Conservation (phyloP, 2,888 invertebrate species). For the Willowsia nigromaculata region DNA sequence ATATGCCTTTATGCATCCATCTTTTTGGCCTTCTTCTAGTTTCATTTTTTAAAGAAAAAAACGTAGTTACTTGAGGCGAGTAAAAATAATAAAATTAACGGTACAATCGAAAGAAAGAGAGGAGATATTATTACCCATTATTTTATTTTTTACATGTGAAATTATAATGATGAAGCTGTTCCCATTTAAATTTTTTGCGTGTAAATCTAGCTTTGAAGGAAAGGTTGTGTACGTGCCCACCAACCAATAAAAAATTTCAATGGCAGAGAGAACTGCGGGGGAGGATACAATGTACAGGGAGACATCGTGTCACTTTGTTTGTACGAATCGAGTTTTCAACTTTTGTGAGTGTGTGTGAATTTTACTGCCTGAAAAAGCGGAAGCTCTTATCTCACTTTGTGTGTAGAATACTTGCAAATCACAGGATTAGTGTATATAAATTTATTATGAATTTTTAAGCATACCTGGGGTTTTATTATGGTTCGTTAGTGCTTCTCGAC, state of each 20-base stretch:
- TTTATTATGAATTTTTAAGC: too few species aligned
- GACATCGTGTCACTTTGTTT: background rate
- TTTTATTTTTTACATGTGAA: background rate
- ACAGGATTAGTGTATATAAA: background rate
- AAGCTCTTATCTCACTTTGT: slow-evolving; percentile 24
- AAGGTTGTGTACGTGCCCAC: slow-evolving; percentile 1
- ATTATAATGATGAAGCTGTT: background rate
- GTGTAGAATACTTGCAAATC: slow-evolving; percentile 1
- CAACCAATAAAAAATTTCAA: background rate
- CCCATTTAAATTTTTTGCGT: background rate
- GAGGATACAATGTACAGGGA: too few species aligned
- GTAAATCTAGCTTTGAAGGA: background rate
- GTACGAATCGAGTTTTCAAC: background rate
- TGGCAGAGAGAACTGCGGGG: background rate
- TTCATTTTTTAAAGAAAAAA: background rate
- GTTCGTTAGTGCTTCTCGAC: slow-evolving; percentile 9
- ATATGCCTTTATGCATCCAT: too few species aligned
- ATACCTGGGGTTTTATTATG: background rate
- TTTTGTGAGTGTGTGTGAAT: slow-evolving; percentile 6
- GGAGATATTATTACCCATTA: background rate
- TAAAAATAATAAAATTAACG: slow-evolving; percentile 4
- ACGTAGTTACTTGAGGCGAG: background rate
- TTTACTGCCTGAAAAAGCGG: background rate
- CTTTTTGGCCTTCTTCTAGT: background rate
- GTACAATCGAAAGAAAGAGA: background rate